Conservation (phyloP, 2,888 invertebrate genomes). For the Melikaiella ostensackeni region DNA sequence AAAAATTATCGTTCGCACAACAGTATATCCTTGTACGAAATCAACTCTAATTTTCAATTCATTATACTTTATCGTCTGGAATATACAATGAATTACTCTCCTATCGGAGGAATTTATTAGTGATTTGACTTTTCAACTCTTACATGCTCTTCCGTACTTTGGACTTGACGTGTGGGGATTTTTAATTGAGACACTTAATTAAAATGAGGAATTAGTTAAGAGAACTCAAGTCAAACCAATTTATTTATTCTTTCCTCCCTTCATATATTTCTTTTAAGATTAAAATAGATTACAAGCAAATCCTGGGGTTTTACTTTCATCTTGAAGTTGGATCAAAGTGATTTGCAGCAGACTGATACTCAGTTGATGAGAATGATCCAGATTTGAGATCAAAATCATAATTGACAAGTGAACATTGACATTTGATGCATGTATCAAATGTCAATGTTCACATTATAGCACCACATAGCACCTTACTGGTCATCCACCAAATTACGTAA, state of each 20-base stretch:
- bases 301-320: no score
- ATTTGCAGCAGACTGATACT: no score
- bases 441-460: no score
- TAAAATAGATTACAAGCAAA: not conserved
- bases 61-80: constrained; percentile 3
- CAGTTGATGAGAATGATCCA: no score
- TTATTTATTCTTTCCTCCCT: not conserved
- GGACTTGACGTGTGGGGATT: not conserved
- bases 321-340: no score
- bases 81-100: not conserved
- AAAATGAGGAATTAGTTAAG: not conserved
- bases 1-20: not conserved
- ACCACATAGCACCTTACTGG: no score
- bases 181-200: not conserved
- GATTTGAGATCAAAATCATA: no score
- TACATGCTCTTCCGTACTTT: not conserved
- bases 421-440: no score
- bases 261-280: not conserved
- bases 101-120: not conserved
- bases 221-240: not conserved
- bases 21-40: not conserved
- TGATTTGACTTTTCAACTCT: constrained; percentile 11
- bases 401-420: no score
- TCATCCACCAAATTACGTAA: no score
- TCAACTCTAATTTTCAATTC: constrained; percentile 15